A percentile compares a stretch with the other conserved stretches of the same genome.
Evolutionary conservation across 2,888 invertebrate genomes (phyloP).

Genomic region (Taphrorychus bicolor): DNA sequence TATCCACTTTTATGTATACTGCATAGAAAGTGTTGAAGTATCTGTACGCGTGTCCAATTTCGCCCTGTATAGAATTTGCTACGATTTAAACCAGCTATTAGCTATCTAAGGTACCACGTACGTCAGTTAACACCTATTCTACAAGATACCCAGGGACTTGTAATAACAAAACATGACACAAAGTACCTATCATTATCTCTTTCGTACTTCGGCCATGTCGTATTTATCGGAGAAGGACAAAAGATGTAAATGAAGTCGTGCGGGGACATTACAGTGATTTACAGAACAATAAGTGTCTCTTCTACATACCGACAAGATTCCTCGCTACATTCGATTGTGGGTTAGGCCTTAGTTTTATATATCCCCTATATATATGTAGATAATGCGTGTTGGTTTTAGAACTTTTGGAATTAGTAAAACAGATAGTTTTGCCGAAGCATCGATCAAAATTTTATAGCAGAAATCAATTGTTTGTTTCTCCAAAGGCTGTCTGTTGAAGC

Average conservation of each 20-base stretch:
- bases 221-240: slow-evolving; percentile 26
- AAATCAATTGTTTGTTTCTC: slow-evolving; percentile 8
- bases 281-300: slow-evolving; percentile 57
- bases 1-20: not conserved
- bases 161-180: slow-evolving; percentile 37
- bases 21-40: not conserved
- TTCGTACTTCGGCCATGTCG: slow-evolving; percentile 10
- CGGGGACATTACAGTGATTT: slow-evolving; percentile 56
- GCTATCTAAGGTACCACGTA: slow-evolving; percentile 24
- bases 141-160: slow-evolving; percentile 28
- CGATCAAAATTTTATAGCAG: not conserved
- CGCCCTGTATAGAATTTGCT: not conserved
- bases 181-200: slow-evolving; percentile 23
- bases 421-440: not conserved
- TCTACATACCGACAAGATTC: slow-evolving; percentile 54
- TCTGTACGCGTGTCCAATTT: not conserved
- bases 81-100: slow-evolving; percentile 10
- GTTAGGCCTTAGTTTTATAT: slow-evolving; percentile 26
- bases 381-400: not conserved
- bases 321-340: slow-evolving; percentile 43
- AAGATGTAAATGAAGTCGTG: slow-evolving; percentile 54
- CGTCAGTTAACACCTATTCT: slow-evolving; percentile 35
- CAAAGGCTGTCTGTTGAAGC: not conserved
- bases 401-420: too few species aligned
- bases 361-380: not conserved